Base-by-base conservation (phyloP, 1,140 invertebrate genomes). In the Chelonus insularis region DNA sequence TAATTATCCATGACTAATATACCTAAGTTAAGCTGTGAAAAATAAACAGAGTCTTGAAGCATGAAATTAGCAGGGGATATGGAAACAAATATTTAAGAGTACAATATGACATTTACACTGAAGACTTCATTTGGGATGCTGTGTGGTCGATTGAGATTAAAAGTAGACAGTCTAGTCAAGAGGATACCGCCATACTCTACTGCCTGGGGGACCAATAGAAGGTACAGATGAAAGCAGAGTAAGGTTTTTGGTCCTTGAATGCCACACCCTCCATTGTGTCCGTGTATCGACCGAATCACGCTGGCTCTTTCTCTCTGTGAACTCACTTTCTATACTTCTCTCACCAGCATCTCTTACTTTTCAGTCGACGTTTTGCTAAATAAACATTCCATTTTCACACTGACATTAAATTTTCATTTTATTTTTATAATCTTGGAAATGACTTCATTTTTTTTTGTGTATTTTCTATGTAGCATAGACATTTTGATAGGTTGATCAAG, bases 191-290 rank as follows among this genome's bases (percentile, higher is more conserved):
- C 77, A 79, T 77, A 70, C 69, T 72, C 68, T 69, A 76, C 72
- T 66, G 67, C 68, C 25, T 43, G 29, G 65, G 67, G 72, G 72
- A 70, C 75, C 75, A 77, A 77, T 77, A 67, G 71, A 71, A 70
- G 69, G 65, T 68, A 75, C 68, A 69, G 64, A 68, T 52, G 62
- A 68, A 58, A 65, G 51, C 64, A 62, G 63, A 64, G 69, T 68
- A 65, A 54, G 72, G 71, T 68, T 69, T 73, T 72, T 68, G 69
- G 70, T 73, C 71, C 73, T 77, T 74, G 68, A 77, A 75, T 66
- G 77, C 77, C 77, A 79, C 77, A 78, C 77, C 77, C 76, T 75
- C 74, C 68, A 72, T 76, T 78, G 72, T 77, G 71, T 66, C 68
- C 73, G 70, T 60, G 74, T 77, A 77, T 76, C 76, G 74, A 76